Percentiles rank a stretch among this genome's conserved stretches.
Evolutionary conservation across 2,113 vertebrate species (phyloP).

Genomic region (Silurus asotus): DNA sequence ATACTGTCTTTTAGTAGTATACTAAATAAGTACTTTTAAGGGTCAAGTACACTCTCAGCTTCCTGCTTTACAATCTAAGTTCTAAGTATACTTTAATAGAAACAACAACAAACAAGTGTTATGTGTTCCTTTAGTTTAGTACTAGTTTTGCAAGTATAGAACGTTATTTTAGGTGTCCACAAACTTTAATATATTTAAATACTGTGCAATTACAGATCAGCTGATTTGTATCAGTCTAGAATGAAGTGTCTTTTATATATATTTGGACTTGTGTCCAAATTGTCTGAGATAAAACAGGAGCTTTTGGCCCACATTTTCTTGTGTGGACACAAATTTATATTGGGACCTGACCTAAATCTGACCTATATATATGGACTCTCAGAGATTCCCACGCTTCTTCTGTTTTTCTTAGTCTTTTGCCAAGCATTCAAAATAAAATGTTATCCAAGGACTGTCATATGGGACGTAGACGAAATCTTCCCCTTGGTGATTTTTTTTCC

Average conservation of each 20-base stretch:
- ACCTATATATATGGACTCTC: neutral
- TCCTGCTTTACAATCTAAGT: neutral
- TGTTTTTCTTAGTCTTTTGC: neutral
- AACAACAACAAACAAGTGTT: neutral
- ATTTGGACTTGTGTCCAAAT: neutral
- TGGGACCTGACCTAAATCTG: neutral
- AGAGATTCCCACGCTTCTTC: conserved; percentile 13
- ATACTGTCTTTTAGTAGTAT: neutral
- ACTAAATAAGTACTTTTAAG: neutral
- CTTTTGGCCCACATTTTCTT: too few relatives aligned
- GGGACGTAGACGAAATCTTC: neutral
- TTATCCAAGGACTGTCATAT: neutral
- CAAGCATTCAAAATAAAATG: neutral
- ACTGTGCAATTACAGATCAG: neutral
- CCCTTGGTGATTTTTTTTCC: neutral
- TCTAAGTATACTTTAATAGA: neutral
- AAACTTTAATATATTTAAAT: too few relatives aligned
- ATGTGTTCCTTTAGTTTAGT: neutral
- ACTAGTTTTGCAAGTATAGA: neutral
- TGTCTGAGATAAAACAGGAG: neutral
- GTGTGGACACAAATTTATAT: neutral
- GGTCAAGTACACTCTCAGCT: neutral
- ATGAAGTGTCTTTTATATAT: neutral
- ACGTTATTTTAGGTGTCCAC: too few relatives aligned
- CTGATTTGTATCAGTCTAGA: neutral